Evolutionary conservation across 2,888 invertebrate species (phyloP), one percentile per base, ranked within the genome.

Genomic region (Pachycephus smyrnensis): DNA sequence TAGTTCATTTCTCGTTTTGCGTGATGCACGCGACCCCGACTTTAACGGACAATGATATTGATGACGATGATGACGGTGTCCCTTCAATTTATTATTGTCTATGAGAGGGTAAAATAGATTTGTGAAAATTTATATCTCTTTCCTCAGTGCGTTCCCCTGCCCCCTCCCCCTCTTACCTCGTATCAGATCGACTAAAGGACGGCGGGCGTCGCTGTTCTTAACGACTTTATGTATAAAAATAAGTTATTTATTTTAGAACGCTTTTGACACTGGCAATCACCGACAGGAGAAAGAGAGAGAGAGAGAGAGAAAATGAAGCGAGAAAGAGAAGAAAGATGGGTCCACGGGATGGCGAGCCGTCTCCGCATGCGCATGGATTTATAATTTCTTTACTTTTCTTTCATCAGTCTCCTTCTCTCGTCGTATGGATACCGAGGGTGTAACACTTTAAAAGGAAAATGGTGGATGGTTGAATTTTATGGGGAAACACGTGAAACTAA

Each of bases 231-330:
- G 77, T 79, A 76, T 55, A 55, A 55, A 9, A 80, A 82, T 83
- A 80, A 81, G 77, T 82, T 83, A 84, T 85, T 85, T 82, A 84
- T 84, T 80, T 82, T 79, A 80, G 73, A 36, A 78, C 36, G 71
- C 15, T 71, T 31, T 31, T 9, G 23, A 55, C 33, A 71, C 12
- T 71, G 31, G 31, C 33, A 55, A 23, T n/a, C n/a, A n/a, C 23
- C 23, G 23, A 23, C 23, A 23, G 40, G 55, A 55, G 23, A 55
- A 55, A 23, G 55, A 23, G 23, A 55, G 55, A 23, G 4, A 6
- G 35, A 35, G 6, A 55, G 9, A 23, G 9, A 23, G 40, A 15
- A 15, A 15, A 15, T 15, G 40, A 40, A 15, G 40, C 40, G 36
- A 36, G 36, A 36, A 11, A 37, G 11, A 69, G 69, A 31, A 71